Percentiles rank a stretch among this genome's conserved stretches.
Conservation (phyloP, 2,113 vertebrate genomes). For the Myotis davidii region DNA sequence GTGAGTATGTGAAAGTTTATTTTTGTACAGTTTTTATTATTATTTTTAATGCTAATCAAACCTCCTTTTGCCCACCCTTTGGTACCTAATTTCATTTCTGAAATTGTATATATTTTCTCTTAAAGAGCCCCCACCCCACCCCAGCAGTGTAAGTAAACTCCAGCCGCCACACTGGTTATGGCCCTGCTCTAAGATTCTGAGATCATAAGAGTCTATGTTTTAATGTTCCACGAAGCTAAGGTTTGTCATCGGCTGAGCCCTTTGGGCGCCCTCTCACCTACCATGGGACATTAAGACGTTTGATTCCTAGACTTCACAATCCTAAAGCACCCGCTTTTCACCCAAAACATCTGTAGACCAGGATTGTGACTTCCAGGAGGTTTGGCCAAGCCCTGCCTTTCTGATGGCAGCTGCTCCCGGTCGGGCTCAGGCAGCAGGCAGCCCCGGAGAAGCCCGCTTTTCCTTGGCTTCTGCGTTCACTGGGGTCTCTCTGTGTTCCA, state of each 20-base stretch:
- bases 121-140: not conserved
- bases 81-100: not conserved
- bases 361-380: not conserved
- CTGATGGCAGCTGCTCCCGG: not conserved
- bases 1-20: not conserved
- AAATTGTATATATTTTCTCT: not conserved
- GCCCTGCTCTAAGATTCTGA: not conserved
- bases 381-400: not conserved
- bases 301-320: not conserved
- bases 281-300: not conserved
- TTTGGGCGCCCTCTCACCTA: not conserved
- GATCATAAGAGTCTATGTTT: not conserved
- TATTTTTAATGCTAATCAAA: not conserved
- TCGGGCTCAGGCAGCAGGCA: accelerated
- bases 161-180: not conserved
- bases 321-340: not conserved
- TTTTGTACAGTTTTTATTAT: not conserved
- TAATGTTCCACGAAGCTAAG: not conserved
- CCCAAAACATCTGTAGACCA: not conserved
- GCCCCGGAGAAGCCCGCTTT: not conserved
- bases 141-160: not conserved
- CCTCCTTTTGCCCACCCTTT: not conserved
- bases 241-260: not conserved
- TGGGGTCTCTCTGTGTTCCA: not conserved
- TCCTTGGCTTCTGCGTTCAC: not conserved